Evolutionary conservation across 2,113 vertebrate species (phyloP), one percentile per base, ranked within the genome.

Genomic region (Rhabdomys dilectus): DNA sequence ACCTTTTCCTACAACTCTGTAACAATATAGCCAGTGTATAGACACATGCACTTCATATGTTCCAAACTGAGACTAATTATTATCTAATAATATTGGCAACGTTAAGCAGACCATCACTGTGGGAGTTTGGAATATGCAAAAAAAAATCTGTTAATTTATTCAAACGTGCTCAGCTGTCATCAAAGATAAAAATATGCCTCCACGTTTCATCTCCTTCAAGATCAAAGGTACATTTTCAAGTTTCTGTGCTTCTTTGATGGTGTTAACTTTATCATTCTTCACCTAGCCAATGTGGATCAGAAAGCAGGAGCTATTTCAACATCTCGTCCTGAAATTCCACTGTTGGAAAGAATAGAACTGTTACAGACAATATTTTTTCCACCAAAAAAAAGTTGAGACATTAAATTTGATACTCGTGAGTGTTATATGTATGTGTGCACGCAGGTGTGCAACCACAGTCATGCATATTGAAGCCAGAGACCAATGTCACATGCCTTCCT

Each of bases 81-180:
- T 96, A 97, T 53, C 91, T 88, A 91, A 88, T 96, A 91, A 93
- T 96, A 95, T 91, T 91, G 92, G 88, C 62, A 95, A 97, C 96
- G 96, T 97, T 96, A 96, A 93, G 58, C 72, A 97, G 87, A 96
- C 73, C 89, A 95, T 96, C 88, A 97, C 82, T 96, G 95, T 97
- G 75, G 92, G 94, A 97, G 95, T 98, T 72, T 91, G 73, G 93
- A 97, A 91, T 96, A 96, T 62, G 76, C 68, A 94, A 42, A 75
- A 98, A 93, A 93, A 95, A 56, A 95, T 68, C 95, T 96, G 76
- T 95, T 98, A 96, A 97, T 97, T 96, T 97, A 95, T 97, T 97
- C 96, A 95, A 95, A 96, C 66, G 70, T 96, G 80, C 94, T 98
- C 96, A 94, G 93, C 96, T 97, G 94, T 96, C 94, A 97, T 96